phyloP scores from a whole-genome alignment of 2,797 vertebrate species.

The Poeciliopsis gracilis region DNA sequence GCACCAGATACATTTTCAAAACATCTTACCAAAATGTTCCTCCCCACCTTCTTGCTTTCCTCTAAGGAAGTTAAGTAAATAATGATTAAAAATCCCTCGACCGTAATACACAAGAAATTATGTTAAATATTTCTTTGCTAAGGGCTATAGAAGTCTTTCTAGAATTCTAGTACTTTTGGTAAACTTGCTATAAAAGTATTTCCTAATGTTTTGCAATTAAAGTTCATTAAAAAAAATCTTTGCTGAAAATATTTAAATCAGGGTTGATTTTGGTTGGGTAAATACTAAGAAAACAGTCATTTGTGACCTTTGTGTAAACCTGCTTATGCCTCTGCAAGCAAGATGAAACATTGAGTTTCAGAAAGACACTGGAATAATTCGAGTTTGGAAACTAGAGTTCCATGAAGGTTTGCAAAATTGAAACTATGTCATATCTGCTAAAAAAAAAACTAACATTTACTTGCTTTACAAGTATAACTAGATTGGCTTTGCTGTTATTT shows the following conservation, averaged over 20 bases:
- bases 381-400: not conserved
- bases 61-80: not conserved
- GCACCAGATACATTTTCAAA: not conserved
- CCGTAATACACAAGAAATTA: not conserved
- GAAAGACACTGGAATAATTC: not conserved
- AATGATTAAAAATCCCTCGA: not conserved
- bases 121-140: not conserved
- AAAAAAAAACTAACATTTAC: constrained; percentile 19
- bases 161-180: not conserved
- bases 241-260: not conserved
- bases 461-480: constrained; percentile 5
- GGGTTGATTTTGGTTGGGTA: not conserved
- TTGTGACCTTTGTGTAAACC: not conserved
- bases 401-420: not conserved
- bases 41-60: not conserved
- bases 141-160: not conserved
- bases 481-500: constrained; percentile 2
- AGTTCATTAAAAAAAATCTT: not conserved
- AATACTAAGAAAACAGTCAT: not conserved
- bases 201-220: not conserved
- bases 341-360: not conserved
- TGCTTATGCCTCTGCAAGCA: not conserved
- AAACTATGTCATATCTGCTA: not conserved
- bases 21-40: not conserved
- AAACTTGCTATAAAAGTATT: not conserved